Evolutionary conservation across 2,797 vertebrate species (phyloP), one percentile per base, ranked within the genome.

Genomic region (Coilia nasus): DNA sequence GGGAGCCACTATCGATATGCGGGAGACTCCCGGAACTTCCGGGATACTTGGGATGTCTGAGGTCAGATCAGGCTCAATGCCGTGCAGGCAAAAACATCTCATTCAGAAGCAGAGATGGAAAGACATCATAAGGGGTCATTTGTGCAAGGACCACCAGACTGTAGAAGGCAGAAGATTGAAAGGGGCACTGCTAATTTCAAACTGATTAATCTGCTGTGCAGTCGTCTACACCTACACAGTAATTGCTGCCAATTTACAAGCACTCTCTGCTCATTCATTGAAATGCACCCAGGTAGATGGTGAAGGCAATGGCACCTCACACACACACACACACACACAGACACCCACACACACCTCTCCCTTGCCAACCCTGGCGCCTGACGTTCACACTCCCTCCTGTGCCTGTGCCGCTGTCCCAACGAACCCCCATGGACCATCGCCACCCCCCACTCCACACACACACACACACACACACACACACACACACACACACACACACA

Each of bases 211-310:
- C 85, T 85, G 12, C 82, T 83, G 57, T 67, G 80, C 71, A 85
- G 85, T 86, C 82, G 50, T 86, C 82, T 85, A 82, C 46, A 85
- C 86, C 88, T 87, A 82, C 85, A 87, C 85, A 87, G 86, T 87
- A 87, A 86, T 81, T 85, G 67, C 78, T 25, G 41, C 62, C 84
- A 87, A 71, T 87, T 89, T 86, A 67, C 23, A 25, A 46, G 67
- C 86, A 82, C 78, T 86, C 81, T 83, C 54, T 56, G 23, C 50
- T 59, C 62, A 9, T 9, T 2, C 19, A 44, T 15, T 21, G 35
- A 17, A 9, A 21, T 19, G 14, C 15, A 44, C 71, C 35, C 35
- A 78, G 71, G 71, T 41, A 41, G 31, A 78, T 44, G 71, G 71
- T 21, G 71, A 21, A 9, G 71, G 50, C 50, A 14, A 54, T 54